phyloP scores from a whole-genome alignment of 2,797 vertebrate species.

The Spinibarbus caldwelli region DNA sequence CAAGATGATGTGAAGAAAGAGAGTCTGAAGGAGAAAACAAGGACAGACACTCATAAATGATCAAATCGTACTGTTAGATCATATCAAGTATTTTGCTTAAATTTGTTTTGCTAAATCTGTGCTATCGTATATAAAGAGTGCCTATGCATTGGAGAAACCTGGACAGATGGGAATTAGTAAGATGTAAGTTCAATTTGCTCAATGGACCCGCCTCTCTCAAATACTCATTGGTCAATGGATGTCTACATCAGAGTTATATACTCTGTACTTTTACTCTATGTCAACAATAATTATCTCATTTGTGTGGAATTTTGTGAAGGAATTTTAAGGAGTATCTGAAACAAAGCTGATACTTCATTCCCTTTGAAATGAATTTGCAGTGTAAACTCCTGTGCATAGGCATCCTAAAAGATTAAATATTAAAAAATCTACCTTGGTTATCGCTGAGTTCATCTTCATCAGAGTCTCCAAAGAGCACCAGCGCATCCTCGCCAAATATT shows the following conservation, averaged over 20 bases:
- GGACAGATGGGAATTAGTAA: neutral
- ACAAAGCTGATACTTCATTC: neutral
- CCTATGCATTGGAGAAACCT: neutral
- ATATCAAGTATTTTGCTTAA: neutral
- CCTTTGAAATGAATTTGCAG: neutral
- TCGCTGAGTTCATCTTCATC: constrained; percentile 74
- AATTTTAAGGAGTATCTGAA: neutral
- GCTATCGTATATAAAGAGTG: neutral
- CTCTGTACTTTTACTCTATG: too few relatives aligned
- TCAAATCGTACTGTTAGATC: neutral
- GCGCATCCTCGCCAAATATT: constrained; percentile 78
- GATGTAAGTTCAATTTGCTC: neutral
- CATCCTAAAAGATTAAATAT: neutral
- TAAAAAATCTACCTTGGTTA: constrained; percentile 74
- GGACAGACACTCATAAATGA: neutral
- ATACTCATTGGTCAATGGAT: neutral
- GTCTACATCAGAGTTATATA: neutral
- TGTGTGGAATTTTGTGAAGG: neutral
- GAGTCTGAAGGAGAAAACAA: constrained; percentile 71
- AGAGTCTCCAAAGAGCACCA: constrained; percentile 58
- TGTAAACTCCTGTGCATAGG: neutral
- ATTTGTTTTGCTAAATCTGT: neutral
- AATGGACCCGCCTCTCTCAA: neutral
- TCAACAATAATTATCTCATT: neutral
- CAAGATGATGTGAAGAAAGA: constrained; percentile 74